These are phyloP conservation scores for Molothrus ater DNA, from an alignment of 2,797 vertebrate species.

Conservation along the genomic window DNA sequence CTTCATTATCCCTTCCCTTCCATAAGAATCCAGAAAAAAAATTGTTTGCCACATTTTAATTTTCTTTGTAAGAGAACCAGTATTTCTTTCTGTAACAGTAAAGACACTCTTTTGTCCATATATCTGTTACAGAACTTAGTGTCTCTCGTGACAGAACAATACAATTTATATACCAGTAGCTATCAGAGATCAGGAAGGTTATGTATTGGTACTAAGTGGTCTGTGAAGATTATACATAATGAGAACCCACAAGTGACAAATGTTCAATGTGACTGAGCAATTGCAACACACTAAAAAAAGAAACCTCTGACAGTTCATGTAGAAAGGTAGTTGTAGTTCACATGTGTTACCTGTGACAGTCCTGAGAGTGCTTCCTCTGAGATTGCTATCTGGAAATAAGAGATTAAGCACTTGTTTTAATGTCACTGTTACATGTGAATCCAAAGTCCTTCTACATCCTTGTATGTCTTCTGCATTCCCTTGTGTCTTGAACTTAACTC, in stretches of 20 bases:
- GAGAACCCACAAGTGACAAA: neutral
- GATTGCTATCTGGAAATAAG: neutral
- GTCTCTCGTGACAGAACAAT: conserved; percentile 1
- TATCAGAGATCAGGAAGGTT: neutral
- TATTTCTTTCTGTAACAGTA: neutral
- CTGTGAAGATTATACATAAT: neutral
- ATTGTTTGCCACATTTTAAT: neutral
- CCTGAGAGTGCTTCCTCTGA: neutral
- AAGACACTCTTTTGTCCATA: neutral
- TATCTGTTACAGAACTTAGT: neutral
- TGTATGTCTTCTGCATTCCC: neutral
- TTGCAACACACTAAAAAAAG: neutral
- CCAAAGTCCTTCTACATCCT: neutral
- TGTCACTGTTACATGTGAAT: neutral
- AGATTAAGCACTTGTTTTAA: neutral
- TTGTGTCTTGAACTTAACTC: neutral
- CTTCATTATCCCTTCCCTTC: neutral
- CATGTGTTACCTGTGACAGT: neutral
- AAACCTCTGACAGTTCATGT: neutral
- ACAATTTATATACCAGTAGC: neutral
- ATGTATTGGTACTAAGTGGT: neutral
- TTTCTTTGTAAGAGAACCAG: neutral
- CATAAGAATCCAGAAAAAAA: neutral
- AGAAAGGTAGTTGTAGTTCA: neutral
- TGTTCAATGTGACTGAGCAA: neutral